These are phyloP conservation scores for Elaphurus davidianus DNA, from an alignment of 2,113 vertebrate genomes.

Conservation along the genomic window DNA sequence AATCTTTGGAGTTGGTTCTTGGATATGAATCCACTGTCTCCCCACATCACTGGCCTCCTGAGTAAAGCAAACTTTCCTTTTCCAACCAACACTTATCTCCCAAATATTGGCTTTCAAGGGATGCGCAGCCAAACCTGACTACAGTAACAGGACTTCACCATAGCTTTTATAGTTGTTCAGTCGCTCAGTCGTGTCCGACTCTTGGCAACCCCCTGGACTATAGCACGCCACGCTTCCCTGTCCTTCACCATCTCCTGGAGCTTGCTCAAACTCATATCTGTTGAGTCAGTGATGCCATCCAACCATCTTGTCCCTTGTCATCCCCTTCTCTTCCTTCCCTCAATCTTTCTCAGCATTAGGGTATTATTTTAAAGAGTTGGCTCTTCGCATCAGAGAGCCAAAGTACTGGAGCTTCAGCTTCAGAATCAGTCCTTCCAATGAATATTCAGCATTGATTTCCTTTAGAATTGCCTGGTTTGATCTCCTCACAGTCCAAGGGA, in stretches of 20 bases:
- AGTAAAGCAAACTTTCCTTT: neutral
- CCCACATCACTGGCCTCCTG: neutral
- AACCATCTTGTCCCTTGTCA: neutral
- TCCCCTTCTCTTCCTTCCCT: neutral
- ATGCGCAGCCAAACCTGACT: rapidly evolving
- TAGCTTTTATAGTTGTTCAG: neutral
- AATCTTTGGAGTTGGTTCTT: neutral
- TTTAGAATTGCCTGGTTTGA: neutral
- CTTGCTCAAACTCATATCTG: neutral
- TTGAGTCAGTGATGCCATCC: neutral
- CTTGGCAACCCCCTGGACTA: neutral
- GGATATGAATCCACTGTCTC: neutral
- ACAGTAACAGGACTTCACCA: neutral
- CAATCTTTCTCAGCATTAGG: neutral
- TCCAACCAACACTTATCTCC: neutral
- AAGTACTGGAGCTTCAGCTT: neutral
- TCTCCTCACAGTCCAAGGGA: neutral
- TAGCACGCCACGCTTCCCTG: neutral
- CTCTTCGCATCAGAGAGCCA: rapidly evolving
- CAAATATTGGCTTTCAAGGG: neutral
- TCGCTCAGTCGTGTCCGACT: rapidly evolving
- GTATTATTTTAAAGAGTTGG: neutral
- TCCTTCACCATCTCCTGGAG: neutral
- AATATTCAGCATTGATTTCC: neutral
- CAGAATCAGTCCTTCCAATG: neutral